phyloP scores from a whole-genome alignment of 2,888 invertebrate species.

The Arctia plantaginis region DNA sequence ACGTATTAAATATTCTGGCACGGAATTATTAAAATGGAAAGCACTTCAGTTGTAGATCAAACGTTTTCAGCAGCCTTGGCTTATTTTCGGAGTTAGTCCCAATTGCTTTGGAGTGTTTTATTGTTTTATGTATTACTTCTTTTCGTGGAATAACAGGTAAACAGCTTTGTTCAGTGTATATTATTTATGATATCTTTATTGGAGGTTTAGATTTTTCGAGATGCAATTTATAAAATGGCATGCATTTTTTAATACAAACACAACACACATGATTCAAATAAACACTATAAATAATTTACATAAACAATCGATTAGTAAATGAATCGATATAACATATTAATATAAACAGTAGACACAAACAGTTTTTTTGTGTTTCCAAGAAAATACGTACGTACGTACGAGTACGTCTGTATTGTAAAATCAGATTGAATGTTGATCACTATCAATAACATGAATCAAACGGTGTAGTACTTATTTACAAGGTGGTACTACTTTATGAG shows the following conservation, averaged over 20 bases:
- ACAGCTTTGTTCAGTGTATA: neutral
- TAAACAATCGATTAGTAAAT: too few species aligned
- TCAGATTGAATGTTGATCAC: too few species aligned
- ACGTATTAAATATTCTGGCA: constrained; percentile 19
- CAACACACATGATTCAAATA: too few species aligned
- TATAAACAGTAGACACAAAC: too few species aligned
- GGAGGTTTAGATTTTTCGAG: neutral
- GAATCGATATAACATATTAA: too few species aligned
- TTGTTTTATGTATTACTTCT: neutral
- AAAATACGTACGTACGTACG: too few species aligned
- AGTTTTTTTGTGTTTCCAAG: too few species aligned
- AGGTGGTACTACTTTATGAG: too few species aligned
- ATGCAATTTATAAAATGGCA: neutral
- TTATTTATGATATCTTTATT: neutral
- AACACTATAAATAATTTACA: too few species aligned
- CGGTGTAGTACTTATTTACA: too few species aligned
- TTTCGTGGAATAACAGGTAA: neutral
- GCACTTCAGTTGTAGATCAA: constrained; percentile 17
- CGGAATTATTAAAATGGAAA: constrained; percentile 20
- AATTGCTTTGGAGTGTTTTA: constrained; percentile 10
- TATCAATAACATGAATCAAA: too few species aligned
- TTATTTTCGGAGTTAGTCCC: constrained; percentile 8
- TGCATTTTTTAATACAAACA: neutral
- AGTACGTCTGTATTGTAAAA: too few species aligned
- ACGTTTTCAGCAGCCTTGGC: constrained; percentile 14